Percentiles rank a stretch among this genome's conserved stretches.
Evolutionary conservation across 1,140 invertebrate genomes (phyloP).

Genomic region (Drosophila parvula): DNA sequence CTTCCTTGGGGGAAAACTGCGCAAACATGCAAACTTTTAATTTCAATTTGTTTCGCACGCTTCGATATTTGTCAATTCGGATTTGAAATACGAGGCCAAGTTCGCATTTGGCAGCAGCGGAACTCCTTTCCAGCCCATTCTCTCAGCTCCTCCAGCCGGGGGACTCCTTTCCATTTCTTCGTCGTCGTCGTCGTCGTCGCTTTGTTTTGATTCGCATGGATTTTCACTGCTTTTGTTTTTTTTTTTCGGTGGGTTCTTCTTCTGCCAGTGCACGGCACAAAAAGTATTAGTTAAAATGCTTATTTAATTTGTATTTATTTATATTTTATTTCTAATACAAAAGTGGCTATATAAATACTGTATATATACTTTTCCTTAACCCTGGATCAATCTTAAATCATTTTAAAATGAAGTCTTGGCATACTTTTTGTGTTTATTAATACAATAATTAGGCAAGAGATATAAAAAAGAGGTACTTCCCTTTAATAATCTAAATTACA

Average conservation of each 20-base stretch:
- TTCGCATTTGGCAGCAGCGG: conserved; percentile 51
- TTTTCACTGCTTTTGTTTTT: conserved; percentile 50
- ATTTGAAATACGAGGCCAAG: conserved; percentile 60
- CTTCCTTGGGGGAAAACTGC: conserved; percentile 29
- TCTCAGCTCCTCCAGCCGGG: conserved; percentile 13
- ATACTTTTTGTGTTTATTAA: too few relatives aligned
- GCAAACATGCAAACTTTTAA: conserved; percentile 80
- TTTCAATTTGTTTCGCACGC: conserved; percentile 81
- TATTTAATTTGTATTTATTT: conserved; percentile 10
- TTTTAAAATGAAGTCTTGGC: too few relatives aligned
- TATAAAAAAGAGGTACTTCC: too few relatives aligned
- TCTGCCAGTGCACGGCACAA: not conserved
- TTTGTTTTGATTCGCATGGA: conserved; percentile 22
- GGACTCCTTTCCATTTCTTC: conserved; percentile 47
- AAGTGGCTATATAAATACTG: too few relatives aligned
- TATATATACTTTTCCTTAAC: too few relatives aligned
- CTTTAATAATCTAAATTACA: too few relatives aligned
- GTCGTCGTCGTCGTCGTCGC: conserved; percentile 2
- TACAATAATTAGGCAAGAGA: too few relatives aligned
- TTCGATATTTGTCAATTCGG: conserved; percentile 77
- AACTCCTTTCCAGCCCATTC: conserved; percentile 51
- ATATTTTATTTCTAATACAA: not conserved
- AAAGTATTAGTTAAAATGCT: not conserved
- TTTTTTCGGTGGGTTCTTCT: conserved; percentile 10
- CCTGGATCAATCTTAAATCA: too few relatives aligned